Base-by-base conservation (phyloP, 1,140 invertebrate species). In the Trichonephila clavipes region DNA sequence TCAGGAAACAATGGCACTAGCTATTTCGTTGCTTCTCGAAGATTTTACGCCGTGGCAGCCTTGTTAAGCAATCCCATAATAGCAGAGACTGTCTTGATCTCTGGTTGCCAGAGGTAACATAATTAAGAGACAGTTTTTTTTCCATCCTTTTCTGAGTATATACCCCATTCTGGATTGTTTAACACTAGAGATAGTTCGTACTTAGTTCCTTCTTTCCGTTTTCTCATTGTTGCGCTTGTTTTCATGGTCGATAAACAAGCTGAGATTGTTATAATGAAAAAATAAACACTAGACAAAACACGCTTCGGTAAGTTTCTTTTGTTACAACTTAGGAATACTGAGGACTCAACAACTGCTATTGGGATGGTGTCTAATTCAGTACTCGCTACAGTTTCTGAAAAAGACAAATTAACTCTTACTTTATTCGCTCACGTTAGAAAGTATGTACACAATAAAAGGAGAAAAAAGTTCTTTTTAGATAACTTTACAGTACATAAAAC, bases 101-200 rank as follows among this genome's bases (percentile, higher is more conserved):
- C 44, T 93, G 90, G 90, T 93, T 93, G 92, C 92, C 85, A 64
- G 51, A 88, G 92, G 86, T 88, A 88, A 93, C 92, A 93, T 93
- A 93, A 93, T 93, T 93, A 93, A 93, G 92, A 82, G 92, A 19
- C 51, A 83, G 28, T 93, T 93, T 86, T 88, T n/a, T 87, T 34
- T 19, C 28, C 12, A 14, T 40, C 59, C 34, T 90, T 34, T 77
- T 82, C 44, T 51, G 58, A 89, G 88, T 66, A 24, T 92, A 19
- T 40, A 85, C 28, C 18, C 34, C 81, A 64, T 64, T 93, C 92
- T 81, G 72, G 83, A 88, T 92, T 93, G 85, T 88, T 93, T 88
- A 88, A 93, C 92, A 82, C 59, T 40, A 64, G 44, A 93, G 64
- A 72, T 58, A 83, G 69, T 91, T 91, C 82, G 61, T 85, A 91